These are phyloP conservation scores for Oedothorax gibbosus DNA, from an alignment of 1,140 invertebrate genomes.

Conservation along the genomic window DNA sequence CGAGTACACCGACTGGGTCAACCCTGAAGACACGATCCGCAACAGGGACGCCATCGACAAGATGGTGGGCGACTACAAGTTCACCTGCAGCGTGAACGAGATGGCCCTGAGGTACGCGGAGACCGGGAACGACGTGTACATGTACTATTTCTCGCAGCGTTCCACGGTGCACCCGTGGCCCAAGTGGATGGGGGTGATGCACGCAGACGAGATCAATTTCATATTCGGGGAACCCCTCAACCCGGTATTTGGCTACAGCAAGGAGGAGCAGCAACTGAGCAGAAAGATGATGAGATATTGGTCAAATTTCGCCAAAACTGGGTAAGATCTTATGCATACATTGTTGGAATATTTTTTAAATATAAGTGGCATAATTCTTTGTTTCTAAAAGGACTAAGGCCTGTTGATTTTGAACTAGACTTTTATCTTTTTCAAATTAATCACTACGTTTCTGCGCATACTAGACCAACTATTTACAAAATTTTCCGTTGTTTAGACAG, in stretches of 20 bases:
- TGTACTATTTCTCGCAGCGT: conserved; percentile 94
- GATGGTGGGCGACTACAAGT: conserved; percentile 97
- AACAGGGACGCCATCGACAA: conserved; percentile 90
- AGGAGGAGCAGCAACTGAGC: conserved; percentile 83
- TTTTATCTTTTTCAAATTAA: too few relatives aligned
- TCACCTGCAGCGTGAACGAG: conserved; percentile 95
- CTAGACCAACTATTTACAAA: too few relatives aligned
- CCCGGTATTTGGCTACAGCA: conserved; percentile 80
- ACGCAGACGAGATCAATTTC: conserved; percentile 96
- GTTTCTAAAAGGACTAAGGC: neutral
- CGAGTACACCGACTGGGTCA: conserved; percentile 92
- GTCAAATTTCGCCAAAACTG: conserved; percentile 95
- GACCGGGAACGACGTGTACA: conserved; percentile 90
- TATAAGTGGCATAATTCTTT: neutral
- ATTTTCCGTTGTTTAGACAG: too few relatives aligned
- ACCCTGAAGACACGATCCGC: conserved; percentile 84
- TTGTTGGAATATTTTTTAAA: neutral
- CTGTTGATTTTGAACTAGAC: too few relatives aligned
- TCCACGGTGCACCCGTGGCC: conserved; percentile 90
- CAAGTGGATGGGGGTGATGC: conserved; percentile 94
- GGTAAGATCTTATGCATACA: conserved; percentile 73
- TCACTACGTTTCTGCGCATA: too few relatives aligned
- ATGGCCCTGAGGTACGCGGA: conserved; percentile 86
- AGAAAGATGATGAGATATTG: conserved; percentile 93
- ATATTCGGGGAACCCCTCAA: conserved; percentile 93